Evolutionary conservation across 2,888 invertebrate species (phyloP).

Genomic region (Dolichopus griseipennis): DNA sequence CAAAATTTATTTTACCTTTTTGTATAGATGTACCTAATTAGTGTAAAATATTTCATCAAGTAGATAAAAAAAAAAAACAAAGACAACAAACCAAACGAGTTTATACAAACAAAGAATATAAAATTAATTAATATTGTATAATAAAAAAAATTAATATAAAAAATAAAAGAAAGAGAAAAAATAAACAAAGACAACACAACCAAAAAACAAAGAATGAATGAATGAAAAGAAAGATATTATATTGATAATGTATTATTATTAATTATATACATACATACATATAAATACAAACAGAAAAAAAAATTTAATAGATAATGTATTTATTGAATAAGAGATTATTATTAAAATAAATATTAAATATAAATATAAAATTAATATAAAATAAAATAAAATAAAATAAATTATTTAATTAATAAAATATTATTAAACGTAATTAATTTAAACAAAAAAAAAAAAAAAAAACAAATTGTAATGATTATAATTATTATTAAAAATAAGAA

Average conservation of each 20-base stretch:
- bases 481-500: background rate
- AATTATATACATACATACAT: background rate
- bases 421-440: background rate
- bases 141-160: background rate
- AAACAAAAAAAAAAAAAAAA: no score
- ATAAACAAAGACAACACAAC: background rate
- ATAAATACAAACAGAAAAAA: background rate
- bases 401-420: background rate
- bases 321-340: background rate
- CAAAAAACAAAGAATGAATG: background rate
- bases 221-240: background rate
- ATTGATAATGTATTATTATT: conserved; percentile 4
- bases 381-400: background rate
- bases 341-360: background rate
- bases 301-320: background rate
- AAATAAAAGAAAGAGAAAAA: no score
- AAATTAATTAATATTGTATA: background rate
- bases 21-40: conserved; percentile 27
- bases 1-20: conserved; percentile 17
- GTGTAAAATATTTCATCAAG: conserved; percentile 17
- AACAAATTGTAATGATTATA: background rate
- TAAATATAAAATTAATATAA: no score
- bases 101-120: conserved; percentile 19
- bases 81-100: no score
- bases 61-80: conserved; percentile 18